Percentiles rank a stretch among this genome's conserved stretches.
phyloP scores from a whole-genome alignment of 2,113 vertebrate species.

The Climacteris rufus region DNA sequence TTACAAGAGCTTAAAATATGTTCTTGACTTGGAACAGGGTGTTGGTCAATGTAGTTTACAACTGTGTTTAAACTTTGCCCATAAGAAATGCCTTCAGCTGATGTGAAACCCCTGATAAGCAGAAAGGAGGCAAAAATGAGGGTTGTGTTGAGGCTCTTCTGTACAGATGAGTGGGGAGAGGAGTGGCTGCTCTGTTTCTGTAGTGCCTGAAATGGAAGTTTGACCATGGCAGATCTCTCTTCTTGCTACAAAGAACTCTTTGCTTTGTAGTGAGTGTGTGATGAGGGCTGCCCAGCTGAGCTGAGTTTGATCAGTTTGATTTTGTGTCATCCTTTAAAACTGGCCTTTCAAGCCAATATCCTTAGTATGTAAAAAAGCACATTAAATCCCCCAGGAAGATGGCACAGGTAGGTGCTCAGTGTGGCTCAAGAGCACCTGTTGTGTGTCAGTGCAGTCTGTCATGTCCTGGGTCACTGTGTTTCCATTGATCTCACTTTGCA shows the following conservation, averaged over 20 bases:
- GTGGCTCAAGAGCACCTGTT: not conserved
- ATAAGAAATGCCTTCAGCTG: not conserved
- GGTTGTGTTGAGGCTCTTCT: not conserved
- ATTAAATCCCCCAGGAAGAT: not conserved
- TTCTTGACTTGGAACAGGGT: not conserved
- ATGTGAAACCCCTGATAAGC: not conserved
- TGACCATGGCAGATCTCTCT: not conserved
- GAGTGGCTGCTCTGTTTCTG: not conserved
- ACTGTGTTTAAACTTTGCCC: not conserved
- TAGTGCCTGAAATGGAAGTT: not conserved
- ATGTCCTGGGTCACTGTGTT: not conserved
- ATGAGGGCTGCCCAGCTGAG: not conserved
- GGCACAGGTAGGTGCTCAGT: not conserved
- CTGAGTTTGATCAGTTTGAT: not conserved
- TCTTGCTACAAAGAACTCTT: not conserved
- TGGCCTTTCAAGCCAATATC: not conserved
- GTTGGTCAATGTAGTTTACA: not conserved
- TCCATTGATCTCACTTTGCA: not conserved
- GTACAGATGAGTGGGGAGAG: not conserved
- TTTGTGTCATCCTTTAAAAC: not conserved
- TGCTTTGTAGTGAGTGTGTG: not conserved
- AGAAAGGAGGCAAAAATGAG: not conserved
- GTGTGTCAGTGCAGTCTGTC: not conserved
- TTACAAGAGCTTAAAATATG: not conserved
- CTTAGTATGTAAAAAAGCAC: not conserved